phyloP scores from a whole-genome alignment of 2,888 invertebrate species.

The Nymphalis polychloros region DNA sequence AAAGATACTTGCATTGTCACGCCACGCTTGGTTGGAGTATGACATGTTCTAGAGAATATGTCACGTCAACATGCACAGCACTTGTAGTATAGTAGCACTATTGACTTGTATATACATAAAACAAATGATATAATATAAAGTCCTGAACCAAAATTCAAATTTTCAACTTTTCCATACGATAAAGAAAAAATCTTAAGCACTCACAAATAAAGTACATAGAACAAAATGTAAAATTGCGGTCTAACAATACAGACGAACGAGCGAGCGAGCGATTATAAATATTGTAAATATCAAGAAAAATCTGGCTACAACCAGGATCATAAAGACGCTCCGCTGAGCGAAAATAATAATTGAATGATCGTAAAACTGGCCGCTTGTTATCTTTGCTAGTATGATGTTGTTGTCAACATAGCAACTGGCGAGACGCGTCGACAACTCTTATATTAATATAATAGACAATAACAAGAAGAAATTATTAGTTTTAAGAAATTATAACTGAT shows the following conservation, averaged over 20 bases:
- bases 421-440: background rate
- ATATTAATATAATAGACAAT: slow-evolving; percentile 2
- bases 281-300: slow-evolving; percentile 43
- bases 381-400: slow-evolving; percentile 49
- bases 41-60: slow-evolving; percentile 18
- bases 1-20: slow-evolving; percentile 13
- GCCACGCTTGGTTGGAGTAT: slow-evolving; percentile 13
- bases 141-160: no score
- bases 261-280: background rate
- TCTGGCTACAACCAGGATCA: slow-evolving; percentile 40
- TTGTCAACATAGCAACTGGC: slow-evolving; percentile 35
- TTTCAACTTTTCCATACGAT: no score
- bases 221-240: background rate
- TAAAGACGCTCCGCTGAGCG: slow-evolving; percentile 39
- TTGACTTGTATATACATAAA: background rate
- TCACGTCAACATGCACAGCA: slow-evolving; percentile 8
- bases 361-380: slow-evolving; percentile 66
- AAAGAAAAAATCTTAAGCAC: no score
- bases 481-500: background rate
- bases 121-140: background rate
- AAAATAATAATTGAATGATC: slow-evolving; percentile 56
- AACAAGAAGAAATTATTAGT: background rate
- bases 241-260: no score
- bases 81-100: background rate
- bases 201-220: no score